Conservation (phyloP, 2,797 vertebrate species). For the Peromyscus attwateri region DNA sequence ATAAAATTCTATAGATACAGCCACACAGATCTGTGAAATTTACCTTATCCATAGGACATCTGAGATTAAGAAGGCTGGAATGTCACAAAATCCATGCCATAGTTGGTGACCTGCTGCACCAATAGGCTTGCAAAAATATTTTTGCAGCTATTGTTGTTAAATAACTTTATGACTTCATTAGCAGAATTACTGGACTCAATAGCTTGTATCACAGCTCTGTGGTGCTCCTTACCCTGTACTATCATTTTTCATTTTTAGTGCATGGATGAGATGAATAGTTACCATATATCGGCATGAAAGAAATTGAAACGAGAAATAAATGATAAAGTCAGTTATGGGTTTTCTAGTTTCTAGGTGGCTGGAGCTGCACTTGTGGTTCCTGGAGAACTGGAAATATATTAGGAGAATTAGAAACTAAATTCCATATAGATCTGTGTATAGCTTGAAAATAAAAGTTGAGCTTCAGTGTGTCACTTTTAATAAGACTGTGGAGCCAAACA, state of each 20-base stretch:
- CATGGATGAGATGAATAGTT: background rate
- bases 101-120: background rate
- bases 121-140: background rate
- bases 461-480: background rate
- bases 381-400: background rate
- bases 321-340: background rate
- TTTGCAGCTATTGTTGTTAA: background rate
- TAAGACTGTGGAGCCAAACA: background rate
- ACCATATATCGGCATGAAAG: background rate
- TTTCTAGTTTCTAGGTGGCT: background rate
- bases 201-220: background rate
- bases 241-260: background rate
- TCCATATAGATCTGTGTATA: background rate
- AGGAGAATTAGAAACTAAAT: background rate
- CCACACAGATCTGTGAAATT: slow-evolving; percentile 16
- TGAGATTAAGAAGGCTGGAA: slow-evolving; percentile 38
- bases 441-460: background rate
- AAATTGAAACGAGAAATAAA: background rate
- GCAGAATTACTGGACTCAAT: background rate
- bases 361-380: background rate
- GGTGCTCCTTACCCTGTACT: background rate
- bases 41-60: background rate
- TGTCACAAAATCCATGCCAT: background rate
- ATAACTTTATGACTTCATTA: background rate
- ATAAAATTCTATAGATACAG: slow-evolving; percentile 17